Evolutionary conservation across 2,888 invertebrate genomes (phyloP), one percentile per base, ranked within the genome.

Genomic region (Selenia dentaria): DNA sequence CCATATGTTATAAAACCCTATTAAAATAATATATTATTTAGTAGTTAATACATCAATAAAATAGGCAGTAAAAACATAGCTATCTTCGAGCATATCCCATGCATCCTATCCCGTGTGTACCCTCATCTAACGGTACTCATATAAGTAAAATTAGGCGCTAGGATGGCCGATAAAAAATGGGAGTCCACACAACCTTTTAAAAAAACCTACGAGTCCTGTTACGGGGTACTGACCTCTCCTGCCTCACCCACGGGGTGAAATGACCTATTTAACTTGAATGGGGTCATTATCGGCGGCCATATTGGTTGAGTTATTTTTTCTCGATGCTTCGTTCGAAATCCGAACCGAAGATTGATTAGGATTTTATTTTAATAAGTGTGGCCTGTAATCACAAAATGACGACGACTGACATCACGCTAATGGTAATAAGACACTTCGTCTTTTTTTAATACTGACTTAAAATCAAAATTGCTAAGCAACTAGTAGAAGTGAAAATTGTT

Each of bases 201-300:
- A 87, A 16, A 89, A 88, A 84, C 69, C 59, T 62, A 66, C 62
- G 65, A 61, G 82, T 90, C 89, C 89, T 88, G 89, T 90, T 89
- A 88, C 57, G 67, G 84, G 83, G 74, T 79, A 86, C 79, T 85
- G 86, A 88, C 86, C 89, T 54, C 53, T 34, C 68, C 62, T 24
- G 28, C 22, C 36, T 36, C 44, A 37, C 38, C 45, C 39, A 45
- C 64, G 67, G 85, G 88, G 84, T 85, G 82, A 85, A 88, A 85
- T 82, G 89, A 88, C 88, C 89, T 78, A 89, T 80, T 84, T 86
- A 80, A 70, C 67, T 79, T 74, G 82, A 85, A 85, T 79, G 81
- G 72, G 81, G 80, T 82, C 82, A 84, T 83, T 80, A 83, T 69
- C 65, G 57, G 58, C 63, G 51, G 55, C 59, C 56, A 57, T 54